Evolutionary conservation across 2,888 invertebrate species (phyloP), one percentile per base, ranked within the genome.

Genomic region (Cataglyphis altisquamis): DNA sequence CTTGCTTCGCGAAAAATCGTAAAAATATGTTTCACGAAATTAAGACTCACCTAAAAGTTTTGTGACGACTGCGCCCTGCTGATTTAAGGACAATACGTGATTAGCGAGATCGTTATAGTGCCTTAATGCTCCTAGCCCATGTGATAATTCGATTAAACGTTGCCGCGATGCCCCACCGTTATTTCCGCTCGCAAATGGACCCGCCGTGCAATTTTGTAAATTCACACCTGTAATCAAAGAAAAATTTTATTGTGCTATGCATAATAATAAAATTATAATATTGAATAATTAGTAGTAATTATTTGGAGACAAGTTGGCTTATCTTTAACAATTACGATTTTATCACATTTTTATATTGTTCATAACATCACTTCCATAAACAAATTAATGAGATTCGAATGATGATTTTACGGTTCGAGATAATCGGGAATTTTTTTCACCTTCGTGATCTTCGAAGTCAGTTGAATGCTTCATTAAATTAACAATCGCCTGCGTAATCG

Each of bases 101-200:
- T 98, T 98, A 6, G 98, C 98, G 93, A 98, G 96, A 95, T 98
- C 98, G 94, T 94, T 95, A 91, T 98, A 98, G 93, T 98, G 98
- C 89, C 98, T 96, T 90, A 98, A 95, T 75, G 94, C 94, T 9
- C 89, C 98, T 96, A 95, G 97, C 96, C 95, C 98, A 96, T 96
- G 96, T 62, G 98, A 98, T 89, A 98, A 95, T 94, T 98, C 98
- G 91, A 98, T 95, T 8, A 98, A 96, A 86, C 98, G 96, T 94
- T 98, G 98, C 93, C 97, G 97, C 1, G 97, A 97, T 29, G 92
- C 88, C 72, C 93, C 93, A 64, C 92, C 92, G 89, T 92, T 93
- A 84, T 92, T 94, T 64, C 90, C 92, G 83, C 90, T 91, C 60
- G 92, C 90, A 66, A 94, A 94, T 41, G 94, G 93, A n/a, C 93